Base-by-base conservation (phyloP, 2,797 vertebrate species). In the Myoxocephalus aenaeus region DNA sequence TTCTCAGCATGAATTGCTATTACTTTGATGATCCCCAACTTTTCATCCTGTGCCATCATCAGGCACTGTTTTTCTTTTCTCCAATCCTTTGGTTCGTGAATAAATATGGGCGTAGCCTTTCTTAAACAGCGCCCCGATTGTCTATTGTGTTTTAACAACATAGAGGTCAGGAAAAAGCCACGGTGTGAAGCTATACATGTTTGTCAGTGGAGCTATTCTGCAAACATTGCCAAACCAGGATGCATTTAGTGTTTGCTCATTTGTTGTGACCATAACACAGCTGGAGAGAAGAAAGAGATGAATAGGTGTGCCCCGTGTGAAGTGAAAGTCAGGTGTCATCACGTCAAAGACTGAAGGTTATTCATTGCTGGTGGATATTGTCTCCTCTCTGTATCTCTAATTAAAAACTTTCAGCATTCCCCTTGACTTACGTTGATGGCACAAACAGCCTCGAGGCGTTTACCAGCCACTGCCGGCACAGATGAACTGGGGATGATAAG, bases 191-290 rank as follows among this genome's bases (percentile, higher is more conserved):
- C 15, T 61, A 75, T 83, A 80, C 77, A 81, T 79, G 36, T 42
- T 53, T 42, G 50, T 84, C 66, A 68, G 56, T 13, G 20, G 46
- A 80, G 18, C 40, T 62, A 38, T 75, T 87, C 71, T 65, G 76
- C 63, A 85, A 74, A 80, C 65, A 68, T 22, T 73, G 72, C 51
- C 68, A 87, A 81, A 83, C 74, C 54, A 56, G 76, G 69, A 71
- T 54, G 53, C 80, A 79, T 85, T 82, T 48, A 53, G 42, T 73
- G 75, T 89, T 87, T 80, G 50, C 80, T 84, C 79, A 65, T 85
- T 85, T 94, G 90, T 94, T 94, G 92, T 79, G 85, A 83, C 83
- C 89, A 90, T 78, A 89, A 89, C 87, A 90, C 87, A 88, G 87
- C 86, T 88, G 87, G 76, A 59, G 53, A 84, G 86, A 77, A 88